Evolutionary conservation across 2,113 vertebrate genomes (phyloP), one percentile per base, ranked within the genome.

Genomic region (Urocynchramus pylzowi): DNA sequence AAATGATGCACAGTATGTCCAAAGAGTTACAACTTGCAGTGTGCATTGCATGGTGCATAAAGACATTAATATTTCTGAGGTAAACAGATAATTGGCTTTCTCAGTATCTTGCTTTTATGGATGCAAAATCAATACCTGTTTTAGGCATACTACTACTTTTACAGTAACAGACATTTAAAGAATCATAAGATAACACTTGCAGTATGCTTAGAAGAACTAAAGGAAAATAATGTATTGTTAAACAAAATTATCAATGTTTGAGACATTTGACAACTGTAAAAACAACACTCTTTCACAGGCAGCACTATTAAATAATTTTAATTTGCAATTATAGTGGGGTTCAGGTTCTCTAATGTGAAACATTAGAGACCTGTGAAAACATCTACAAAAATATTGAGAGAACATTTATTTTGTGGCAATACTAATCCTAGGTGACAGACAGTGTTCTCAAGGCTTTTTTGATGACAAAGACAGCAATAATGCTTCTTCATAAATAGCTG

Each of bases 231-330:
- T 61, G 56, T 69, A 64, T 89, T 54, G 63, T 96, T 95, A 74
- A 89, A 90, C 47, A 94, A 63, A 93, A 82, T 76, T 47, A 80
- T 95, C 47, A 16, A 54, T 68, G 69, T 92, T 79, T 94, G 70
- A 95, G 65, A 53, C 63, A 76, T 89, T 73, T 95, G 93, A 92
- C 89, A 95, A 87, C 60, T 82, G 39, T 53, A 78, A 84, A 93
- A 92, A 81, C 79, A 94, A 31, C 70, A 61, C 53, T 44, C 47
- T 92, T 95, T 89, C 70, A 93, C 44, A 70, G 60, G 47, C 21
- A 82, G 64, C 31, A 37, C 90, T 92, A 80, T 53, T 83, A 89
- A 97, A 80, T 94, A 92, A 75, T 97, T 95, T 85, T 95, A 96
- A 96, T 91, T 92, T 80, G 63, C 65, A 82, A 47, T 93, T 91